Conservation (phyloP, 2,888 invertebrate genomes). For the Laspeyria flexula region DNA sequence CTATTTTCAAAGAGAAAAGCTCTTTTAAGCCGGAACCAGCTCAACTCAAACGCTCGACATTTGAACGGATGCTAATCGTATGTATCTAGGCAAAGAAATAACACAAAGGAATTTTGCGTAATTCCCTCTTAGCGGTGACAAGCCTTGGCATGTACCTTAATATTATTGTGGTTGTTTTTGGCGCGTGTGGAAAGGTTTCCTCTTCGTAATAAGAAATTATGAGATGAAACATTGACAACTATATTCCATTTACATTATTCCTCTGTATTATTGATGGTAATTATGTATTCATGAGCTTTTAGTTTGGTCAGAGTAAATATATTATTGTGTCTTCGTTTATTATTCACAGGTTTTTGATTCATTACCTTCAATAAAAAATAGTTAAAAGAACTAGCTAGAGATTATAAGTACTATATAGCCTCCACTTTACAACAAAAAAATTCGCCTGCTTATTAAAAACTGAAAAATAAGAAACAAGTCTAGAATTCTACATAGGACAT, state of each 20-base stretch:
- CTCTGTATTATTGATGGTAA: conserved; percentile 5
- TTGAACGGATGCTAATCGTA: conserved; percentile 33
- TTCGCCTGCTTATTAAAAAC: no score
- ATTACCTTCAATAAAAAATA: no score
- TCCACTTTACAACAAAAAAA: no score
- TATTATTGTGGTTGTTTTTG: conserved; percentile 28
- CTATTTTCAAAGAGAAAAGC: conserved; percentile 21
- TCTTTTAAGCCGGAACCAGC: conserved; percentile 14
- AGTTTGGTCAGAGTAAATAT: not conserved
- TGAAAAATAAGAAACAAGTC: no score
- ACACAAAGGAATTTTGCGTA: conserved; percentile 38
- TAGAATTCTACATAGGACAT: no score
- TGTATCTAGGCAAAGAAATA: conserved; percentile 28
- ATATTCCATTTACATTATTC: conserved; percentile 35
- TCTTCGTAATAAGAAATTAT: conserved; percentile 20
- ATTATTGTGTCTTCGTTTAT: not conserved
- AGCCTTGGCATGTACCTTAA: conserved; percentile 21
- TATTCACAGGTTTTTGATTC: no score
- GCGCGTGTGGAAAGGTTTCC: conserved; percentile 26
- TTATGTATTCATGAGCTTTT: conserved; percentile 7
- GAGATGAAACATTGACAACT: conserved; percentile 16
- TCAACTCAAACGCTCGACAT: conserved; percentile 10
- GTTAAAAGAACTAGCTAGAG: no score
- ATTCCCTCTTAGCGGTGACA: conserved; percentile 37
- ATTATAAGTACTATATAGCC: no score